phyloP scores from a whole-genome alignment of 2,888 invertebrate genomes.

The Cremastobaeus sp. region DNA sequence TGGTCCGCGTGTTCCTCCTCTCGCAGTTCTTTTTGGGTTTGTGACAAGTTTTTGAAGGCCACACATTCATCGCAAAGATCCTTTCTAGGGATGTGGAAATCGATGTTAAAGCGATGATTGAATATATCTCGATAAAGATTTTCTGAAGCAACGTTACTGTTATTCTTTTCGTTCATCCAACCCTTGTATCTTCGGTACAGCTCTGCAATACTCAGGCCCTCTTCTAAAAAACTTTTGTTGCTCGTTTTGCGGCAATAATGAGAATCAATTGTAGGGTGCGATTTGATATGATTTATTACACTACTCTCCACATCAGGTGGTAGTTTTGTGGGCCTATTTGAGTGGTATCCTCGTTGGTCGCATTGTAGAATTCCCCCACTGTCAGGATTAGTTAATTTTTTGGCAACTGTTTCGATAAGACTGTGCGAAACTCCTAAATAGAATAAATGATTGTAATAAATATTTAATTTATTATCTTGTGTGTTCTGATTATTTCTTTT shows the following conservation, averaged over 20 bases:
- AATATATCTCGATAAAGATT: background rate
- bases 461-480: too few species aligned
- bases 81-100: background rate
- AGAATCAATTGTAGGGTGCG: background rate
- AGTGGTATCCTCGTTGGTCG: too few species aligned
- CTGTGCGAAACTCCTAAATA: too few species aligned
- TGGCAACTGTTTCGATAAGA: too few species aligned
- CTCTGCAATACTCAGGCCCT: background rate
- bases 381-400: too few species aligned
- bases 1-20: background rate
- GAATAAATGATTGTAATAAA: too few species aligned
- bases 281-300: background rate
- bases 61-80: background rate
- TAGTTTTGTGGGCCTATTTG: too few species aligned
- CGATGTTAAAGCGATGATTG: background rate
- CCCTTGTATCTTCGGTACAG: background rate
- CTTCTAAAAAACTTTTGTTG: background rate
- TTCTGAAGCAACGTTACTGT: background rate
- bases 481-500: too few species aligned
- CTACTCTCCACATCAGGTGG: too few species aligned
- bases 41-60: background rate
- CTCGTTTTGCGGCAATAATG: conserved; percentile 1
- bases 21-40: background rate
- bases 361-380: too few species aligned
- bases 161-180: background rate